Base-by-base conservation (phyloP, 53 echinoderm and acorn worm genomes). In the Glandiceps talaboti region DNA sequence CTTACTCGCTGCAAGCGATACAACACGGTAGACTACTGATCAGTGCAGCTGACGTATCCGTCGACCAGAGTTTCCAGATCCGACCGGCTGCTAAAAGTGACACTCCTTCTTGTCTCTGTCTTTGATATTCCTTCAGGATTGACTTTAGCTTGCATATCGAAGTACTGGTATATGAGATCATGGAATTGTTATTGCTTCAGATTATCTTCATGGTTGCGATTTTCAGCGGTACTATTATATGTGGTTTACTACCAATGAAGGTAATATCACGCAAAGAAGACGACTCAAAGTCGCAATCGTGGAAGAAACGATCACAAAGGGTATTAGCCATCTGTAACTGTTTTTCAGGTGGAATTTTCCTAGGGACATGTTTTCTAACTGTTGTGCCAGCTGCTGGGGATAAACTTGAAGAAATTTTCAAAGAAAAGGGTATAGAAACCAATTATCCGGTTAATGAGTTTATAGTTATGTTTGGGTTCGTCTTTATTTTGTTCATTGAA, bases 301-400 rank as follows among this genome's bases (percentile, higher is more conserved):
- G 86, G 1, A 75, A 77, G 0, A 74, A 74, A 72, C 81, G 85
- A 73, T 92, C 94, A 25, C 90, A 92, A 30, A 82, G 87, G 77
- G 86, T 99, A 12, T 33, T 91, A 31, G 89, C 89, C 81, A 78
- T 89, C 76, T 91, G 99, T 76, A 99, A 99, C 85, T 99, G 99
- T 84, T 76, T 99, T 26, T 92, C 99, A 30, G 99, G 99, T 0
- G 99, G 99, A 29, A 91, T 99, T 28, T 99, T 99, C 83, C 81
- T 99, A 27, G 91, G 91, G 0, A 99, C 99, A 0, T 99, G 99
- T 77, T 99, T 99, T 82, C 88, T 99, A n/a, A 93, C 93, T 14
- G 80, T 99, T 79, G 80, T 99, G 29, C 99, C 99, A 27, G 83
- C 93, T 1, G 99, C 99, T 12, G 74, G 87, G 78, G 87, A 82